A percentile compares a stretch with the other conserved stretches of the same genome.
Evolutionary conservation across 2,113 vertebrate species (phyloP).

Genomic region (Bambusicola thoracicus): DNA sequence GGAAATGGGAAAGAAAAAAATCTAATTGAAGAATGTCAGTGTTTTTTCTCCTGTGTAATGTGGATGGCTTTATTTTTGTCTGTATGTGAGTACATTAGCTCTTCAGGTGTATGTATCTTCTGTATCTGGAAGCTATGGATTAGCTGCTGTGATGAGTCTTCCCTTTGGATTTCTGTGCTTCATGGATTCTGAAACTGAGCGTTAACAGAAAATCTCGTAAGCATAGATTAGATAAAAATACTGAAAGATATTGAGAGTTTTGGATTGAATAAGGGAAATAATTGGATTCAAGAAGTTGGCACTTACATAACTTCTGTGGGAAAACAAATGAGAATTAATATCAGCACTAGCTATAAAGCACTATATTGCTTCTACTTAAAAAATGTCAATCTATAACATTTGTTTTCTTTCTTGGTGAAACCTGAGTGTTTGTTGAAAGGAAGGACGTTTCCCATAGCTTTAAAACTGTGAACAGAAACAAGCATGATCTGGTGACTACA

Average conservation of each 20-base stretch:
- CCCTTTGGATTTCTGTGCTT: background rate
- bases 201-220: rapidly evolving
- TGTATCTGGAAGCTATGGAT: background rate
- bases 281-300: background rate
- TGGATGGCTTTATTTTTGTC: background rate
- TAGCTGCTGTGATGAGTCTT: background rate
- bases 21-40: background rate
- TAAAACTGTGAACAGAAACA: background rate
- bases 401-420: background rate
- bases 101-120: background rate
- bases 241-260: background rate
- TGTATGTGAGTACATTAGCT: background rate
- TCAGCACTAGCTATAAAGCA: background rate
- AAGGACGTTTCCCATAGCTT: background rate
- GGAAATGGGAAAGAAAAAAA: background rate
- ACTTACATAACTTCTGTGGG: background rate
- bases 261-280: background rate
- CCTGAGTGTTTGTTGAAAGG: background rate
- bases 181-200: background rate
- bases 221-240: background rate
- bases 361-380: background rate
- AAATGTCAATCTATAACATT: background rate
- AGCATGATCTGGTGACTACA: background rate
- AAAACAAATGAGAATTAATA: background rate
- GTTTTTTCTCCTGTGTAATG: background rate